phyloP scores from a whole-genome alignment of 2,113 vertebrate species.

The Eira barbara region DNA sequence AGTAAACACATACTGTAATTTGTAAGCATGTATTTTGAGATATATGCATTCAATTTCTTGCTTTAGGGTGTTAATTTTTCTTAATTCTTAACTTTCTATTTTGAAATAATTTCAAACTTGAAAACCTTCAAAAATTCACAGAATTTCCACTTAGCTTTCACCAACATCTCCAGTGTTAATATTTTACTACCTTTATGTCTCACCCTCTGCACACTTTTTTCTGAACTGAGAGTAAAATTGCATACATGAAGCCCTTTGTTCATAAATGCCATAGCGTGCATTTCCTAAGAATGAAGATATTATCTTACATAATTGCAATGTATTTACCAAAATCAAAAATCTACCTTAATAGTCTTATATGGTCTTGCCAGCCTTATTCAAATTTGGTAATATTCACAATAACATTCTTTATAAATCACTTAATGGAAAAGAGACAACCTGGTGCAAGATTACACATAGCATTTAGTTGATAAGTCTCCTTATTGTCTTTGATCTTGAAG shows the following conservation, averaged over 20 bases:
- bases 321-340: not conserved
- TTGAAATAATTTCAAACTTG: not conserved
- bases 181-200: not conserved
- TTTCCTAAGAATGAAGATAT: not conserved
- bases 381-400: not conserved
- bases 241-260: not conserved
- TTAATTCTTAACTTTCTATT: not conserved
- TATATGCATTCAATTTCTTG: not conserved
- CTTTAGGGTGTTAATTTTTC: not conserved
- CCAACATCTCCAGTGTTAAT: not conserved
- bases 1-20: not conserved
- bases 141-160: not conserved
- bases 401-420: not conserved
- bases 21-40: not conserved
- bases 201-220: not conserved
- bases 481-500: not conserved
- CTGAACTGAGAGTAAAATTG: not conserved
- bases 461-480: not conserved
- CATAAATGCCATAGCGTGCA: not conserved
- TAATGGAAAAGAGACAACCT: not conserved
- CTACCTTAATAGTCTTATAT: not conserved
- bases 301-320: not conserved
- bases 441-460: not conserved
- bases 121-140: not conserved
- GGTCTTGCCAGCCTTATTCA: not conserved